Percentiles rank a stretch among this genome's conserved stretches.
phyloP scores from a whole-genome alignment of 1,140 invertebrate species.

The Galleria mellonella region DNA sequence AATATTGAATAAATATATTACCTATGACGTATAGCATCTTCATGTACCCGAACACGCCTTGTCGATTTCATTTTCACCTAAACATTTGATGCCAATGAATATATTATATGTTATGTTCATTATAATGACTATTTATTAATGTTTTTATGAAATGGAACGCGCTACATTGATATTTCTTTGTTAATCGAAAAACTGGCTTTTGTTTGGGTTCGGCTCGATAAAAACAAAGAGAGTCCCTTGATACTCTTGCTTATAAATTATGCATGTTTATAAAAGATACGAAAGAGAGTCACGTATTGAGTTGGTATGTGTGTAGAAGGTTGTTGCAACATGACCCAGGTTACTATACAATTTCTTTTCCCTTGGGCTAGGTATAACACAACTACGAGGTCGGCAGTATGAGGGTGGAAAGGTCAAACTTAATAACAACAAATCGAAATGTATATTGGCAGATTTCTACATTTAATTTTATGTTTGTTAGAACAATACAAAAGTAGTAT shows the following conservation, averaged over 20 bases:
- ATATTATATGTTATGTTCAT: slow-evolving; percentile 25
- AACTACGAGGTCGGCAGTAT: too few relatives aligned
- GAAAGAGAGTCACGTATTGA: slow-evolving; percentile 1
- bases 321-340: too few relatives aligned
- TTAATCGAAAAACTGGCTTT: background rate
- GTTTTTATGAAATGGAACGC: background rate
- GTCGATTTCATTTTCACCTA: slow-evolving; percentile 71
- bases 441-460: too few relatives aligned
- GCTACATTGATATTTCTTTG: background rate
- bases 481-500: too few relatives aligned
- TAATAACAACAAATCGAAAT: too few relatives aligned
- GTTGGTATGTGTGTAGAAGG: too few relatives aligned
- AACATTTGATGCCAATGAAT: slow-evolving; percentile 71
- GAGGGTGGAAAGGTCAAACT: too few relatives aligned
- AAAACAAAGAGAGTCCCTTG: slow-evolving; percentile 6
- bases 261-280: slow-evolving; percentile 4
- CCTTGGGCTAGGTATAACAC: too few relatives aligned
- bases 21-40: slow-evolving; percentile 71
- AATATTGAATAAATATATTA: slow-evolving; percentile 50
- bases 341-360: too few relatives aligned
- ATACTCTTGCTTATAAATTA: slow-evolving; percentile 1
- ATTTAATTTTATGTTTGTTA: too few relatives aligned
- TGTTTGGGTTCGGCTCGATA: slow-evolving; percentile 4
- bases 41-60: slow-evolving; percentile 69
- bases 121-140: background rate